Base-by-base conservation (phyloP, 2,888 invertebrate genomes). In the Oxytorus armatus region DNA sequence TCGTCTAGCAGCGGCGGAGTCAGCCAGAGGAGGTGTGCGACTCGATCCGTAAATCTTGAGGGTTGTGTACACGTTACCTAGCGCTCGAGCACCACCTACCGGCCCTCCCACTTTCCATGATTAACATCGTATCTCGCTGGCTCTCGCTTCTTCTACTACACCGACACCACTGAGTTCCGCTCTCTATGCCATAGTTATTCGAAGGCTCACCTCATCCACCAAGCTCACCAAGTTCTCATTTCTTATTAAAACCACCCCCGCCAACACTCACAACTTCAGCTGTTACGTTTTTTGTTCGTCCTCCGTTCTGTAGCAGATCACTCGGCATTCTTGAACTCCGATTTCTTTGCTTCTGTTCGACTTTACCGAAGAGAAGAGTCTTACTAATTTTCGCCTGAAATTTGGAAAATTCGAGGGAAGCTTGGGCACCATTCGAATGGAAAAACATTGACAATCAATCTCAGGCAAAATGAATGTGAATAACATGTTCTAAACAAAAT, bases 21-120 rank as follows among this genome's bases (percentile, higher is more conserved):
- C 75, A 77, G 73, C 66, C 77, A 57, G 65, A 77, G 70, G 66
- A 29, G 70, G 70, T 76, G 70, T 79, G 55, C 76, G 73, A 68
- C 80, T 80, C 68, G 61, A 68, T 80, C 75, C 80, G 80, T 80
- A 77, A 77, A 80, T 80, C 80, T 77, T 77, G 73, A 69, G 73
- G 77, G 49, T 69, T 73, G 80, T 57, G 10, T 29, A 63, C 65
- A 55, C 68, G 80, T 73, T 80, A 79, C 75, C 79, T 68, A 63
- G 25, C 74, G 33, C 21, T 33, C 39, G 59, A 66, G 55, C 70
- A 36, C 70, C 70, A 77, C 77, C 77, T 77, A 70, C 68, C 77
- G 69, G 61, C 77, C 55, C 23, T 73, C 68, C 77, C 80, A 69
- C 80, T 80, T 80, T 69, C 77, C 73, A 73, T 80, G 80, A 80